Conservation (phyloP, 2,113 vertebrate genomes). For the Ophiodon elongatus region DNA sequence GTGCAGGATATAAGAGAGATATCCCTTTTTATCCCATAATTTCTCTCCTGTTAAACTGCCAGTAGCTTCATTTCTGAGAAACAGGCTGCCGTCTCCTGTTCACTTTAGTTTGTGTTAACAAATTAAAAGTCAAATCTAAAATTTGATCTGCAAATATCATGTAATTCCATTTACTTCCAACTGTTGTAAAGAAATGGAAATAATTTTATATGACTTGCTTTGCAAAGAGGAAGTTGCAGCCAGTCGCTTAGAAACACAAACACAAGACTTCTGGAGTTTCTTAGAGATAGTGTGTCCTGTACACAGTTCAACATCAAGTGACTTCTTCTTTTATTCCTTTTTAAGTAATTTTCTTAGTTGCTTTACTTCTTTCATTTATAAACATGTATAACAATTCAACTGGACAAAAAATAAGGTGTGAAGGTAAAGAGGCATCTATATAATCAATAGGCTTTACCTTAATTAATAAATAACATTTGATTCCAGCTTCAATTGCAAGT, state of each 20-base stretch:
- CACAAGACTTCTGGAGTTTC: background rate
- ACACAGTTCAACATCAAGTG: background rate
- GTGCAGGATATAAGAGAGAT: background rate
- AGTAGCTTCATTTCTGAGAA: conserved; percentile 3
- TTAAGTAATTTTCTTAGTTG: background rate
- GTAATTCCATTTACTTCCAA: background rate
- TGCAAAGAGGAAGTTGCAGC: background rate
- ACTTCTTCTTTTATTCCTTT: background rate
- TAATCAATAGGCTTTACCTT: background rate
- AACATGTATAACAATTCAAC: background rate
- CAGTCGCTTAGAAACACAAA: conserved; percentile 14
- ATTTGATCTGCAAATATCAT: background rate
- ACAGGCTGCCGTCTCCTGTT: background rate
- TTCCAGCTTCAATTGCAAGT: background rate
- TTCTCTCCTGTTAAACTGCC: background rate
- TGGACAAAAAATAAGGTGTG: background rate
- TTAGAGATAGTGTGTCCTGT: background rate
- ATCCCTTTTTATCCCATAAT: conserved; percentile 14
- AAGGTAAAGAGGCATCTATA: background rate
- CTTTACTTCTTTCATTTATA: conserved; percentile 6
- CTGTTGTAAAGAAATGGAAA: conserved; percentile 6
- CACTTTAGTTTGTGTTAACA: background rate
- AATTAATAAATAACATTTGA: background rate
- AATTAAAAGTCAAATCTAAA: background rate
- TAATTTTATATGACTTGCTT: conserved; percentile 13